These are phyloP conservation scores for Vulpes vulpes DNA, from an alignment of 2,113 vertebrate genomes.

Conservation along the genomic window DNA sequence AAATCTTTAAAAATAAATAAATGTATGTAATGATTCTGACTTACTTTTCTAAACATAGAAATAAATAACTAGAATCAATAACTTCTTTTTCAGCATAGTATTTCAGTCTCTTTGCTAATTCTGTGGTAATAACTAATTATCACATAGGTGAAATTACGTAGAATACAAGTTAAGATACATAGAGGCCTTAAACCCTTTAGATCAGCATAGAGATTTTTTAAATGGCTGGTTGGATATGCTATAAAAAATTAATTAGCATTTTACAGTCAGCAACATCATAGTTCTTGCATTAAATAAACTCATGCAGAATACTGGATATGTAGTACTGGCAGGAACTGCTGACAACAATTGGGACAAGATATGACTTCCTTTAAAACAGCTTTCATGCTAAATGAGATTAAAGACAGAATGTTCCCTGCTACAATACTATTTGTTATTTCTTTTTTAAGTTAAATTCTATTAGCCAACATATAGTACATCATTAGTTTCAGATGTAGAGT, in stretches of 20 bases:
- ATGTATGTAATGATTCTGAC: not conserved
- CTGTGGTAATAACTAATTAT: not conserved
- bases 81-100: not conserved
- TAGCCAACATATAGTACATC: not conserved
- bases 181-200: not conserved
- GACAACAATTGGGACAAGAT: not conserved
- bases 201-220: not conserved
- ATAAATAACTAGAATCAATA: not conserved
- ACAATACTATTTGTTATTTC: not conserved
- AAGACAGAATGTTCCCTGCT: not conserved
- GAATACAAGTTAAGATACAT: not conserved
- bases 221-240: not conserved
- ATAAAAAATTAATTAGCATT: slow-evolving; percentile 33
- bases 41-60: not conserved
- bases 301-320: not conserved
- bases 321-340: not conserved
- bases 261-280: not conserved
- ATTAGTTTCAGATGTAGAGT: not conserved
- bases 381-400: not conserved
- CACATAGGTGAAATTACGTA: not conserved
- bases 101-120: not conserved
- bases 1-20: not conserved
- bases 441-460: not conserved
- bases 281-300: not conserved
- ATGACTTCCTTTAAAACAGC: not conserved